phyloP scores from a whole-genome alignment of 2,113 vertebrate genomes.

The Agapornis roseicollis region DNA sequence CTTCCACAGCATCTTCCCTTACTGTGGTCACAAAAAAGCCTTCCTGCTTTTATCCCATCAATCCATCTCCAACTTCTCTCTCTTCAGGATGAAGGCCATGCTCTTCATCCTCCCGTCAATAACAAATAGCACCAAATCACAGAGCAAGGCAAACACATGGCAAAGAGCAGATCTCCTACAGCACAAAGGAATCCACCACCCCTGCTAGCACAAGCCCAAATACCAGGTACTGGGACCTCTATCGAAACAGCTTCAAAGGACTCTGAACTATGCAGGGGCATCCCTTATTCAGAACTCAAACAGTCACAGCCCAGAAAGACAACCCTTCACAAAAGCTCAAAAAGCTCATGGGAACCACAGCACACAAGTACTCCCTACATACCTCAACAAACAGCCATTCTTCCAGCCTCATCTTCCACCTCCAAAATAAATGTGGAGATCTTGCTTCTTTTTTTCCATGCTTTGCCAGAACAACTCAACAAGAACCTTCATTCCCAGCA shows the following conservation, averaged over 20 bases:
- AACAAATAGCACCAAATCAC: background rate
- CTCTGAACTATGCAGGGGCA: rapidly evolving
- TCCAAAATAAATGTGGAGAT: background rate
- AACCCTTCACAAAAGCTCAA: background rate
- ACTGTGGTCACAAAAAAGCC: rapidly evolving
- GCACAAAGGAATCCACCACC: background rate
- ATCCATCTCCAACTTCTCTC: background rate
- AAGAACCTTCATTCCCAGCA: rapidly evolving
- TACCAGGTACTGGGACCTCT: too few relatives aligned
- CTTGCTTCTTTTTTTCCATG: background rate
- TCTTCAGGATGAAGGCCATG: background rate
- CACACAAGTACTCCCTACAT: too few relatives aligned
- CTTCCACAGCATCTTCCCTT: background rate
- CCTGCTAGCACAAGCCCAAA: too few relatives aligned
- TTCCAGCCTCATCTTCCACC: background rate
- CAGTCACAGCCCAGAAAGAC: background rate
- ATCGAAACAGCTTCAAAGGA: background rate
- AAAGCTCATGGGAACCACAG: background rate
- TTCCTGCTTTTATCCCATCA: rapidly evolving
- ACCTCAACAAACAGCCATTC: too few relatives aligned
- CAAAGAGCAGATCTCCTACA: background rate
- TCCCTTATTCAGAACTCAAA: background rate
- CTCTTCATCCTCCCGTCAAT: background rate
- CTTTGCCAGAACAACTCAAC: background rate
- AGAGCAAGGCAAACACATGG: background rate